Percentiles rank a stretch among this genome's conserved stretches.
Evolutionary conservation across 2,888 invertebrate species (phyloP).

Genomic region (Diaprepes abbreviatus): DNA sequence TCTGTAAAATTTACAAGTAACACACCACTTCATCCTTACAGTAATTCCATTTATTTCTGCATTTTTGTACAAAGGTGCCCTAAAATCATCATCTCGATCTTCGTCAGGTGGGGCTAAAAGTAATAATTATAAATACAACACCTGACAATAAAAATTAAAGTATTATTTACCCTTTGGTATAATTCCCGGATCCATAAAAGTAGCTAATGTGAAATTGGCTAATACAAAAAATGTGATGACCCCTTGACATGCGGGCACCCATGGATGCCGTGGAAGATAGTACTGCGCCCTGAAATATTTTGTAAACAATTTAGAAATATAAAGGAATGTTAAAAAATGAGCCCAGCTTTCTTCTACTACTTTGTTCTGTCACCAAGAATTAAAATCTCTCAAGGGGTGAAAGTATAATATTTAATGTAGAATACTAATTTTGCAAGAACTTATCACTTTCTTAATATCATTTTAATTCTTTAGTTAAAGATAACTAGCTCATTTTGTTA

Average conservation of each 20-base stretch:
- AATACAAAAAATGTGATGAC: constrained; percentile 97
- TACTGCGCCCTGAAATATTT: constrained; percentile 81
- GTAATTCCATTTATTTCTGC: constrained; percentile 99
- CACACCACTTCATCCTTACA: constrained; percentile 99
- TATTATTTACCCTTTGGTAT: constrained; percentile 90
- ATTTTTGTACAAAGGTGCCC: constrained; percentile 95
- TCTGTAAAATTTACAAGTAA: constrained; percentile 99
- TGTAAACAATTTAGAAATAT: too few relatives aligned
- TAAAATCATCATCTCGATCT: constrained; percentile 96
- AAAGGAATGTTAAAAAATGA: too few relatives aligned
- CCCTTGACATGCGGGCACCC: constrained; percentile 94
- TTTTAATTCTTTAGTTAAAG: too few relatives aligned
- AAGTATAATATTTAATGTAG: too few relatives aligned
- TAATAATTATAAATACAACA: background rate
- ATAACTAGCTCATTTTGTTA: too few relatives aligned
- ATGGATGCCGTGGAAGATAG: constrained; percentile 85
- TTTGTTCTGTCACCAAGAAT: too few relatives aligned
- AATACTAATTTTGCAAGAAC: too few relatives aligned
- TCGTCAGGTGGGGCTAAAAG: constrained; percentile 92
- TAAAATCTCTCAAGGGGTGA: too few relatives aligned
- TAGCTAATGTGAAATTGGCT: constrained; percentile 98
- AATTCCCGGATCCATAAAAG: constrained; percentile 99
- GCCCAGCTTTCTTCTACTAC: too few relatives aligned
- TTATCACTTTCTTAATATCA: too few relatives aligned
- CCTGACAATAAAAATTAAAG: background rate